Percentiles rank a stretch among this genome's conserved stretches.
phyloP scores from a whole-genome alignment of 2,113 vertebrate genomes.

The Eulemur macaco region DNA sequence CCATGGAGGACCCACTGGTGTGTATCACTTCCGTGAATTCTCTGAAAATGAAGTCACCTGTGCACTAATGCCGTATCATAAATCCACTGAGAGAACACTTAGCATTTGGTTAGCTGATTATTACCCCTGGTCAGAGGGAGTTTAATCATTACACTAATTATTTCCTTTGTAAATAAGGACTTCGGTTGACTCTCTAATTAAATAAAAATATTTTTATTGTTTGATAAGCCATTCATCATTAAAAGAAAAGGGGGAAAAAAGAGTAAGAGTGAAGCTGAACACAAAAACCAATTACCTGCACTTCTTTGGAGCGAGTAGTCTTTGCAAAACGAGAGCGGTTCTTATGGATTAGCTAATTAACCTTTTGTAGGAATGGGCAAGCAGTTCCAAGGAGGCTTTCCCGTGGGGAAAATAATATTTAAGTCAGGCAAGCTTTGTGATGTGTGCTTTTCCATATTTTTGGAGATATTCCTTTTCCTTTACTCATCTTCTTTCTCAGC shows the following conservation, averaged over 20 bases:
- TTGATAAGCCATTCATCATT: conserved; percentile 69
- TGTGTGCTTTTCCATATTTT: conserved; percentile 14
- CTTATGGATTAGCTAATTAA: conserved; percentile 48
- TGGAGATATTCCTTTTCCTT: conserved; percentile 25
- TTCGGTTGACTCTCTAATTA: conserved; percentile 60
- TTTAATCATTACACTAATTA: conserved; percentile 52
- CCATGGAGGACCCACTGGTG: neutral
- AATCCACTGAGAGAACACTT: neutral
- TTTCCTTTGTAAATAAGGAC: conserved; percentile 34
- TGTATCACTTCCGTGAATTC: neutral
- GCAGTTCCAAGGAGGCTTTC: neutral
- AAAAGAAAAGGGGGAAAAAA: neutral
- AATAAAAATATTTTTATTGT: conserved; percentile 56
- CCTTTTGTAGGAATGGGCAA: conserved; percentile 44
- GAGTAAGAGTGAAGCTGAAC: conserved; percentile 36
- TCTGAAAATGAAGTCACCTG: conserved; percentile 43
- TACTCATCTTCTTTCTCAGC: neutral
- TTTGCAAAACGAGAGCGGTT: conserved; percentile 51
- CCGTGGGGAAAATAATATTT: conserved; percentile 2
- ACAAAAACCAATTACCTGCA: conserved; percentile 53
- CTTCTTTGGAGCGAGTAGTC: conserved; percentile 30
- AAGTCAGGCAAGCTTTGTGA: neutral
- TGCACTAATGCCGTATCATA: neutral
- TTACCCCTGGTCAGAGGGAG: conserved; percentile 34
- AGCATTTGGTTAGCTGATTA: conserved; percentile 56